phyloP scores from a whole-genome alignment of 2,797 vertebrate species.

The Aplochiton taeniatus region DNA sequence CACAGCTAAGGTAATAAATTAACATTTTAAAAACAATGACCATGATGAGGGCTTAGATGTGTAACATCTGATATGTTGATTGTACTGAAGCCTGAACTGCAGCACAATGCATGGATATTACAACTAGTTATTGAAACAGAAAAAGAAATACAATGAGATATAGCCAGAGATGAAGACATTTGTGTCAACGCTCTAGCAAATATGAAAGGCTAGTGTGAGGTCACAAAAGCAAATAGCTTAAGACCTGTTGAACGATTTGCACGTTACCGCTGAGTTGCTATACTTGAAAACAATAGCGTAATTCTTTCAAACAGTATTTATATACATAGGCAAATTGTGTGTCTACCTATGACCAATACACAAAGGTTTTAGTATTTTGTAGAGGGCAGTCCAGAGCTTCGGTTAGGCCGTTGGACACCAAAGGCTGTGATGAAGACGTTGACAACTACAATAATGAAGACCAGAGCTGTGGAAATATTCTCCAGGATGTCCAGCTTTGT shows the following conservation, averaged over 20 bases:
- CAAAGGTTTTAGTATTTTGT: not conserved
- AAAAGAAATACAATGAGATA: no score
- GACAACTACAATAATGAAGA: constrained; percentile 93
- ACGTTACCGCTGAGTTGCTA: no score
- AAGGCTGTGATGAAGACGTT: constrained; percentile 98
- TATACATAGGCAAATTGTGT: not conserved
- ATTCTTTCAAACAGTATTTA: not conserved
- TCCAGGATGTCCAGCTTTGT: constrained; percentile 88
- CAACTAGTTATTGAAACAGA: no score
- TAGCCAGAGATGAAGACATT: no score
- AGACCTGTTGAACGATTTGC: not conserved
- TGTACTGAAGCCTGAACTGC: not conserved
- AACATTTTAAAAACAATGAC: constrained; percentile 12
- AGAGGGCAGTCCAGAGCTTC: constrained; percentile 17
- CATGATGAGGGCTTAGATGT: constrained; percentile 9
- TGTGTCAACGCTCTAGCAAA: no score
- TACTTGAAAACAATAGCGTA: no score
- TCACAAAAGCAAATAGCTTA: constrained; percentile 8
- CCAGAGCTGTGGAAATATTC: constrained; percentile 87
- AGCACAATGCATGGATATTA: no score
- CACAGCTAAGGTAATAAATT: no score
- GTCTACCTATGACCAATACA: no score
- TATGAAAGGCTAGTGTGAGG: no score
- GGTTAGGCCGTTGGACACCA: constrained; percentile 84
- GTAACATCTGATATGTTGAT: constrained; percentile 27